These are phyloP conservation scores for Epistrophe eligans DNA, from an alignment of 2,888 invertebrate species.

Conservation along the genomic window DNA sequence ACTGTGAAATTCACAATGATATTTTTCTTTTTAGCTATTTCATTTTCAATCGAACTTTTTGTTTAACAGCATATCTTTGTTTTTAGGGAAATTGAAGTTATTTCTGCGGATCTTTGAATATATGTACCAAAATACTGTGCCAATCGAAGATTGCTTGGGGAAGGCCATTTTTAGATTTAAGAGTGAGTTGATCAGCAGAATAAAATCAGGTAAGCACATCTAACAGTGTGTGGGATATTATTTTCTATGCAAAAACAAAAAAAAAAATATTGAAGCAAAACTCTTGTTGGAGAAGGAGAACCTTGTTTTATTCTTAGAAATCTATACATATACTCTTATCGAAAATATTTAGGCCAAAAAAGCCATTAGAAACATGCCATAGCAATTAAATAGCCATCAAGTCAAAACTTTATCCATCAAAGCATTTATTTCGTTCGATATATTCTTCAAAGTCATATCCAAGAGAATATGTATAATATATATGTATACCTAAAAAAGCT, in stretches of 20 bases:
- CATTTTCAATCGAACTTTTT: no score
- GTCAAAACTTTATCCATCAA: conserved; percentile 63
- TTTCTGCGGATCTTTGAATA: no score
- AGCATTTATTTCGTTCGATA: conserved; percentile 58
- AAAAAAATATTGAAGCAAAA: not conserved
- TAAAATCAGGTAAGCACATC: not conserved
- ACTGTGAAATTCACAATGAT: no score
- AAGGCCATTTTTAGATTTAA: no score
- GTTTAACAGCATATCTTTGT: no score
- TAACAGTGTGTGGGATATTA: no score
- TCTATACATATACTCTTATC: not conserved
- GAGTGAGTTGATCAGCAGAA: not conserved
- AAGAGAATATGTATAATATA: not conserved
- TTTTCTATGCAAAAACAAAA: not conserved
- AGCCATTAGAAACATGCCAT: conserved; percentile 65
- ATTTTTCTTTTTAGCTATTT: no score
- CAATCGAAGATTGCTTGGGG: no score
- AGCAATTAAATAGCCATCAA: conserved; percentile 73
- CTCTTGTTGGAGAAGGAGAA: not conserved
- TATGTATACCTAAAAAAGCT: not conserved
- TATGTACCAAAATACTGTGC: no score
- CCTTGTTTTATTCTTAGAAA: not conserved
- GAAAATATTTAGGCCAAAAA: conserved; percentile 41
- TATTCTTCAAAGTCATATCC: conserved; percentile 59
- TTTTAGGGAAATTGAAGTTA: no score